phyloP scores from a whole-genome alignment of 2,888 invertebrate species.

The Chymomyza amoena region DNA sequence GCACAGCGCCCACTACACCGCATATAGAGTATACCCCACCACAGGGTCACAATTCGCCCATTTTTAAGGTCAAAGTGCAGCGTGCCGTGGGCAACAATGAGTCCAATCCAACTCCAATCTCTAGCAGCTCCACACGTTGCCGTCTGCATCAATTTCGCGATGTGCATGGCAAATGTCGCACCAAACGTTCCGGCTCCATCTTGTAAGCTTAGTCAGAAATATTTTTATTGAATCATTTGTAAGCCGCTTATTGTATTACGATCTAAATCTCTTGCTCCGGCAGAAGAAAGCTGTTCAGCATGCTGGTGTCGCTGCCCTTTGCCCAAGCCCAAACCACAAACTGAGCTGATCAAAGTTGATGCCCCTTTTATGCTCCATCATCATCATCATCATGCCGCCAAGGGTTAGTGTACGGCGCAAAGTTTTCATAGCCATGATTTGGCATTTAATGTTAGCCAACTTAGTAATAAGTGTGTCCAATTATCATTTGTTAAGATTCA shows the following conservation, averaged over 20 bases:
- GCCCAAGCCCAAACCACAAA: conserved; percentile 9
- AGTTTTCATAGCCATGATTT: neutral
- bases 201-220: conserved; percentile 58
- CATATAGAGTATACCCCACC: conserved; percentile 54
- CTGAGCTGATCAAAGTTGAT: conserved; percentile 15
- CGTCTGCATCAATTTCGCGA: conserved; percentile 66
- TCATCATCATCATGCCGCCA: neutral
- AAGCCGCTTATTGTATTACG: conserved; percentile 49
- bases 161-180: conserved; percentile 63
- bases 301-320: conserved; percentile 69
- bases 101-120: neutral
- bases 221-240: conserved; percentile 11
- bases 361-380: conserved; percentile 14
- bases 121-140: conserved; percentile 38
- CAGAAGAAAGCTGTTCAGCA: conserved; percentile 67
- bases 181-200: conserved; percentile 63
- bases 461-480: conserved; percentile 11
- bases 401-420: neutral
- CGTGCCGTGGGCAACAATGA: conserved; percentile 30
- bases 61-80: conserved; percentile 67
- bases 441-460: conserved; percentile 13
- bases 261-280: conserved; percentile 2
- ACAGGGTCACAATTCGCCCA: conserved; percentile 58
- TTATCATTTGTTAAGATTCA: conserved; percentile 3
- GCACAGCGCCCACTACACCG: neutral